Conservation (phyloP, 2,113 vertebrate species). For the Psettodes erumei region DNA sequence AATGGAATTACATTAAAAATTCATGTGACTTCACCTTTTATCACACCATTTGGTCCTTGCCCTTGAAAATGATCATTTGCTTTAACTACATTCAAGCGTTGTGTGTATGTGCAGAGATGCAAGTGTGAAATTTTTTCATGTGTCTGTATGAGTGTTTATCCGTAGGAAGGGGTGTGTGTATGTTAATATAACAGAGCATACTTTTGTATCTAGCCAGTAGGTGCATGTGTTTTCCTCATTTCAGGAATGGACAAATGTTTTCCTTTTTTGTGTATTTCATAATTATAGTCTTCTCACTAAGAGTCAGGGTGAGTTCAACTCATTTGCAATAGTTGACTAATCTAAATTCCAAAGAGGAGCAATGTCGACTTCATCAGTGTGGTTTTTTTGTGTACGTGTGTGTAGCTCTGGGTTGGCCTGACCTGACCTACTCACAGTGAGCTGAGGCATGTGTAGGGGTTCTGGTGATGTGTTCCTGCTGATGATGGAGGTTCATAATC, state of each 20-base stretch:
- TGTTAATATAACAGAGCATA: background rate
- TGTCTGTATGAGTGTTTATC: background rate
- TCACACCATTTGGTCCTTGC: background rate
- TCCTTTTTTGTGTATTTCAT: background rate
- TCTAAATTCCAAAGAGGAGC: constrained; percentile 11
- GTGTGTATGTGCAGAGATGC: background rate
- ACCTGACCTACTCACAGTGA: constrained; percentile 31
- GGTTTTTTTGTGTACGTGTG: constrained; percentile 15
- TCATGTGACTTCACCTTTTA: too few species aligned
- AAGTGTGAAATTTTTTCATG: background rate
- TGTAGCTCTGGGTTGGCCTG: constrained; percentile 9
- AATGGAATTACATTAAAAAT: too few species aligned
- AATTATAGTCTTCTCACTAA: background rate
- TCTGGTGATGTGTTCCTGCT: constrained; percentile 4
- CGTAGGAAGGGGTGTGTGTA: background rate
- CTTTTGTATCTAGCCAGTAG: background rate
- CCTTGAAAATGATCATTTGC: background rate
- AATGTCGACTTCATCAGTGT: constrained; percentile 21
- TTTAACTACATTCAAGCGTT: background rate
- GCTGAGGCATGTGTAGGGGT: constrained; percentile 55
- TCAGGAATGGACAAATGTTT: background rate
- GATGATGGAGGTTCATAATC: constrained; percentile 31
- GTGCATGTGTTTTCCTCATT: background rate
- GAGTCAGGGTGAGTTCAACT: constrained; percentile 1
- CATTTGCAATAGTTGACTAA: background rate